These are phyloP conservation scores for Drosophila quinaria DNA, from an alignment of 2,888 invertebrate genomes.

Conservation along the genomic window DNA sequence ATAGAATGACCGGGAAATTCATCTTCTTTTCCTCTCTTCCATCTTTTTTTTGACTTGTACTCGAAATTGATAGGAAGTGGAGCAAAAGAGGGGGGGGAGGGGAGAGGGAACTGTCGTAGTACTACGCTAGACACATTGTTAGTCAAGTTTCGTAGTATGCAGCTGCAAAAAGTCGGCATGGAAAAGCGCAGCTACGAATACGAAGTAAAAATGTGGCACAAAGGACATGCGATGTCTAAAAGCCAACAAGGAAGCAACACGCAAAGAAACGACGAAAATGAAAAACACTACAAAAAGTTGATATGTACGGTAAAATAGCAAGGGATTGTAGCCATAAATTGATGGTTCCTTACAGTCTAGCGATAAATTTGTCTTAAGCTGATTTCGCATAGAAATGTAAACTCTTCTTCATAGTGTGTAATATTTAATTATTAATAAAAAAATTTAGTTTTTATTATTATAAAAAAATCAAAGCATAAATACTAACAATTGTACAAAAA, in stretches of 20 bases:
- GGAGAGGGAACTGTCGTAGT: neutral
- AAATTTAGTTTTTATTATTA: too few relatives aligned
- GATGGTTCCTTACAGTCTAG: too few relatives aligned
- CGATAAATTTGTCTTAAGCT: too few relatives aligned
- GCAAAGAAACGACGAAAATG: constrained; percentile 7
- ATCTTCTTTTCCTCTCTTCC: constrained; percentile 25
- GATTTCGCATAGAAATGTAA: too few relatives aligned
- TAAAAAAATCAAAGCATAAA: too few relatives aligned
- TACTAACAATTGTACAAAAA: too few relatives aligned
- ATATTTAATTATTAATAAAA: too few relatives aligned
- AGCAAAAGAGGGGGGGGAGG: neutral
- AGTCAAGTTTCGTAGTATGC: constrained; percentile 67
- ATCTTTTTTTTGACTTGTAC: constrained; percentile 47
- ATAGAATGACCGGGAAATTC: constrained; percentile 52
- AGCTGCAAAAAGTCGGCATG: constrained; percentile 54
- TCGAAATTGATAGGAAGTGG: constrained; percentile 16
- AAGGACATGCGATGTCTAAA: constrained; percentile 59
- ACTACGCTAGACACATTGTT: constrained; percentile 60
- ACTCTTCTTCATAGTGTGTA: too few relatives aligned
- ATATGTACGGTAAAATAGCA: neutral
- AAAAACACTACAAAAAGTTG: constrained; percentile 13
- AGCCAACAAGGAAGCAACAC: constrained; percentile 41
- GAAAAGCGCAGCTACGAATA: constrained; percentile 31
- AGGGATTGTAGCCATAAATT: neutral
- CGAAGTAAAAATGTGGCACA: constrained; percentile 67